Evolutionary conservation across 2,113 vertebrate genomes (phyloP).

Genomic region (Tenebrosternarchus preto): DNA sequence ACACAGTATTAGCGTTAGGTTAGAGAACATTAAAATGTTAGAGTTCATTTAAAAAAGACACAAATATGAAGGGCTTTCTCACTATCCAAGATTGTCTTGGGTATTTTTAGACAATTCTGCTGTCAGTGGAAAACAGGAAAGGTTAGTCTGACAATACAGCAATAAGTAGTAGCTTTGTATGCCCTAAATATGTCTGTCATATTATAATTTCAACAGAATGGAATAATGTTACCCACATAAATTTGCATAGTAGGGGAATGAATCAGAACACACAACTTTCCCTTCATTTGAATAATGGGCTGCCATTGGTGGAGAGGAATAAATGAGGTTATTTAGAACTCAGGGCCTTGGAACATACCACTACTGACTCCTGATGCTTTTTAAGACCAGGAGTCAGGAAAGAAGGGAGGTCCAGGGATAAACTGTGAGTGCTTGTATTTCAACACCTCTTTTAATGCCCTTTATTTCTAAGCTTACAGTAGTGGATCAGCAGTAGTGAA

Average conservation of each 20-base stretch:
- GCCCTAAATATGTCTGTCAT: conserved; percentile 63
- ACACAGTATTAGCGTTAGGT: conserved; percentile 56
- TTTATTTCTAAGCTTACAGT: conserved; percentile 17
- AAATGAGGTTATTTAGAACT: conserved; percentile 54
- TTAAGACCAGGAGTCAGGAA: background rate
- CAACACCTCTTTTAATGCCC: conserved; percentile 30
- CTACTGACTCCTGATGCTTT: conserved; percentile 28
- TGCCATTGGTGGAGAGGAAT: conserved; percentile 31
- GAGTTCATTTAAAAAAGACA: conserved; percentile 54
- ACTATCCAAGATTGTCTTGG: conserved; percentile 71
- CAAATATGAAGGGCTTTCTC: conserved; percentile 76
- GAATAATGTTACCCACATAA: conserved; percentile 43
- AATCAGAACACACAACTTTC: conserved; percentile 23
- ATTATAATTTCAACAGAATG: conserved; percentile 65
- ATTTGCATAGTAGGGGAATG: conserved; percentile 9
- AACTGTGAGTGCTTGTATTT: conserved; percentile 28
- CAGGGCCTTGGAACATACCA: conserved; percentile 56
- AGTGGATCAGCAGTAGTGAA: conserved; percentile 19
- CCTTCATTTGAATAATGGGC: background rate
- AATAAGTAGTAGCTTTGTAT: conserved; percentile 78
- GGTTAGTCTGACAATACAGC: conserved; percentile 74
- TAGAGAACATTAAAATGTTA: conserved; percentile 30
- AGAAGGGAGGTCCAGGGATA: conserved; percentile 4
- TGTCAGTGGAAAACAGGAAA: conserved; percentile 68
- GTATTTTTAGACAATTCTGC: conserved; percentile 70